A percentile compares a stretch with the other conserved stretches of the same genome.
Evolutionary conservation across 2,797 vertebrate genomes (phyloP).

Genomic region (Enteromius radiatus): DNA sequence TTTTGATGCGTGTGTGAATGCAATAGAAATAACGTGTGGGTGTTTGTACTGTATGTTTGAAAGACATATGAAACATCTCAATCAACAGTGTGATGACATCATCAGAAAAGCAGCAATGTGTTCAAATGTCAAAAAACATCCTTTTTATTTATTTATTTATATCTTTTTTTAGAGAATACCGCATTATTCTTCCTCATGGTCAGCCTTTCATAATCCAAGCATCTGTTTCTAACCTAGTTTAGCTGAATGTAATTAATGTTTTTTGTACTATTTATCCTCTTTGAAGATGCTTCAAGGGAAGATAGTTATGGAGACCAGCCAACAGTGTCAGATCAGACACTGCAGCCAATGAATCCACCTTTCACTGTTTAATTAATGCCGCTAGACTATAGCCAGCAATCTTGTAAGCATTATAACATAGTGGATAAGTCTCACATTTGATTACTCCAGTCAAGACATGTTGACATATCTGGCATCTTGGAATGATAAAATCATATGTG

Average conservation of each 20-base stretch:
- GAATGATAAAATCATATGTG: background rate
- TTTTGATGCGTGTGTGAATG: background rate
- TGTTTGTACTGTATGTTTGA: background rate
- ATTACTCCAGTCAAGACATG: background rate
- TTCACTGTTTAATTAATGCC: conserved; percentile 41
- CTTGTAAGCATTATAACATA: background rate
- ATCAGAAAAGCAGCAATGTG: conserved; percentile 5
- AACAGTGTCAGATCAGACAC: conserved; percentile 15
- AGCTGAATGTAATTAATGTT: conserved; percentile 48
- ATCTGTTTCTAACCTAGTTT: conserved; percentile 51
- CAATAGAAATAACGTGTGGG: conserved; percentile 12
- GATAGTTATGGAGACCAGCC: conserved; percentile 16
- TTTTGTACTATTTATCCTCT: conserved; percentile 15
- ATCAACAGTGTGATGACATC: conserved; percentile 47
- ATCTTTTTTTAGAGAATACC: conserved; percentile 16
- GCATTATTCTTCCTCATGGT: conserved; percentile 40
- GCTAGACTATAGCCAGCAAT: background rate
- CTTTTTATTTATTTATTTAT: background rate
- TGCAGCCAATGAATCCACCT: background rate
- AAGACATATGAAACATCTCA: conserved; percentile 44
- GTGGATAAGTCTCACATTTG: background rate
- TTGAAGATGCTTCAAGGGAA: conserved; percentile 42
- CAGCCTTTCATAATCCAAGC: conserved; percentile 55
- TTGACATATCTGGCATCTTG: background rate
- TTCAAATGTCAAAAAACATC: conserved; percentile 22